Evolutionary conservation across 2,888 invertebrate genomes (phyloP).

Genomic region (Drosophila robusta): DNA sequence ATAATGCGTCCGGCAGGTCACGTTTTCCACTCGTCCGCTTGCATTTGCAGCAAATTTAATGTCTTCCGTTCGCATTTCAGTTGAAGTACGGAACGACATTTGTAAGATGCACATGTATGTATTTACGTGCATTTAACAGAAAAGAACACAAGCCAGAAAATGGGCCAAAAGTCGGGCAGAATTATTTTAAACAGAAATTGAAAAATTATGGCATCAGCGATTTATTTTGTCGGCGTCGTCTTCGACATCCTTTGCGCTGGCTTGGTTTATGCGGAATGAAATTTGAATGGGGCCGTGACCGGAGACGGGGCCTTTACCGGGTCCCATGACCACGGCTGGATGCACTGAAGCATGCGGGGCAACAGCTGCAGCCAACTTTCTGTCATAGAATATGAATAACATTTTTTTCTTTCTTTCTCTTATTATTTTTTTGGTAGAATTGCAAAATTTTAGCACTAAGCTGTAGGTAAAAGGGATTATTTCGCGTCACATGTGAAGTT

Average conservation of each 20-base stretch:
- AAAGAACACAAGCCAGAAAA: conserved; percentile 17
- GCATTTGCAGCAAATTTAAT: conserved; percentile 40
- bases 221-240: conserved; percentile 19
- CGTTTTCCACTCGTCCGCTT: conserved; percentile 22
- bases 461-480: conserved; percentile 54
- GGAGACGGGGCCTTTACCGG: conserved; percentile 8
- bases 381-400: conserved; percentile 48
- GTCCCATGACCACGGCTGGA: conserved; percentile 20
- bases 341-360: conserved; percentile 49
- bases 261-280: conserved; percentile 65
- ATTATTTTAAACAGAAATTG: conserved; percentile 49
- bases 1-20: conserved; percentile 34
- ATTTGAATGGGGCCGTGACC: conserved; percentile 50
- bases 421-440: conserved; percentile 32
- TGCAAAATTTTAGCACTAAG: conserved; percentile 42
- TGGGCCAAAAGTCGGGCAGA: conserved; percentile 37
- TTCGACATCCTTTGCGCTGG: conserved; percentile 53
- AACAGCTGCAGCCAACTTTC: conserved; percentile 65
- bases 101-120: conserved; percentile 2
- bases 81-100: conserved; percentile 21
- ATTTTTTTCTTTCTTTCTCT: conserved; percentile 5
- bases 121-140: conserved; percentile 7
- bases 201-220: conserved; percentile 37
- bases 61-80: conserved; percentile 51
- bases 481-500: conserved; percentile 29